Conservation (phyloP, 1,140 invertebrate genomes). For the Drosophila mojavensis region DNA sequence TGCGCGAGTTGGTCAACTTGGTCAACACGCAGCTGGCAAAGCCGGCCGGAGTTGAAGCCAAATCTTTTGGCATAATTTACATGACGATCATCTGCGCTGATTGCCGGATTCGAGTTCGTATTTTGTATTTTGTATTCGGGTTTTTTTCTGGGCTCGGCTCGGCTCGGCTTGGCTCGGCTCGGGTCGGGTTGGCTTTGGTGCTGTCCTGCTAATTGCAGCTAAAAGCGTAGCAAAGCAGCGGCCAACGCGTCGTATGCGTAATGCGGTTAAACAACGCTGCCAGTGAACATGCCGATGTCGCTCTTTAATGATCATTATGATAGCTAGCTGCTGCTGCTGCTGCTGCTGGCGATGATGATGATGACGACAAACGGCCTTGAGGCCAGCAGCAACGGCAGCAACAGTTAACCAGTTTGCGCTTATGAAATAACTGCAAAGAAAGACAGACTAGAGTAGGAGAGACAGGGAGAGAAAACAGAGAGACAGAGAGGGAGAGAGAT, state of each 20-base stretch:
- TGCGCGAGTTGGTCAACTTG: constrained; percentile 40
- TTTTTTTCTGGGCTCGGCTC: background rate
- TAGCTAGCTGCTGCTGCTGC: background rate
- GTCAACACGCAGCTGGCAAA: constrained; percentile 16
- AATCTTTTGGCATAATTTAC: constrained; percentile 60
- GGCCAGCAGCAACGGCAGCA: constrained; percentile 59
- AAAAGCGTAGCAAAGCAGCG: constrained; percentile 46
- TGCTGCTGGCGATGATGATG: background rate
- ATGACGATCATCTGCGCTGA: constrained; percentile 42
- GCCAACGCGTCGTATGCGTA: constrained; percentile 74
- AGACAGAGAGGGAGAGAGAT: background rate
- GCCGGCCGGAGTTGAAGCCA: constrained; percentile 20
- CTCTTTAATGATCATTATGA: constrained; percentile 14
- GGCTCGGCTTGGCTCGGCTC: background rate
- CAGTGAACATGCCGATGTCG: constrained; percentile 20
- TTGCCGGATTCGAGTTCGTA: constrained; percentile 35
- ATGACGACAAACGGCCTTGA: constrained; percentile 70
- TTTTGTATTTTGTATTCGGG: constrained; percentile 1
- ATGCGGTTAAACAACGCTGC: constrained; percentile 72
- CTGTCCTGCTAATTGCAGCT: constrained; percentile 76
- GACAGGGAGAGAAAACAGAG: constrained; percentile 3
- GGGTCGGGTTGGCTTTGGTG: constrained; percentile 9
- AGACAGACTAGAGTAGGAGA: constrained; percentile 15
- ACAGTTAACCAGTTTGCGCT: constrained; percentile 66
- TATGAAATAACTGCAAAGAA: constrained; percentile 62